These are phyloP conservation scores for Palloptera scutellata DNA, from an alignment of 2,888 invertebrate genomes.

Conservation along the genomic window DNA sequence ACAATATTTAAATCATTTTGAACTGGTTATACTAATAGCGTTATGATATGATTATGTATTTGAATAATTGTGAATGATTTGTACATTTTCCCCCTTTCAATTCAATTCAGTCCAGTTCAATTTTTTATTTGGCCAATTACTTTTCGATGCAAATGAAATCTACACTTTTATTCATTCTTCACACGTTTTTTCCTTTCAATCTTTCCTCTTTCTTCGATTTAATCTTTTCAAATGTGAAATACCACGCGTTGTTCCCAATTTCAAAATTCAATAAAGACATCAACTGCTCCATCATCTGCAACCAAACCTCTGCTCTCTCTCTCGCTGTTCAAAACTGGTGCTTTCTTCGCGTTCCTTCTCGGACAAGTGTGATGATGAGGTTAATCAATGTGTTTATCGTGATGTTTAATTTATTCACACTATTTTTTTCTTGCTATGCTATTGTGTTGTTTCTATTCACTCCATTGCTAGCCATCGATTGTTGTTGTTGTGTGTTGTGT, in stretches of 20 bases:
- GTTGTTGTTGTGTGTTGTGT: not conserved
- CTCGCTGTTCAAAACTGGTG: too few relatives aligned
- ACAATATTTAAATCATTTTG: constrained; percentile 26
- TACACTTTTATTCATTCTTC: constrained; percentile 55
- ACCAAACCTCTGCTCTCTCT: too few relatives aligned
- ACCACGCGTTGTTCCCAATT: constrained; percentile 12
- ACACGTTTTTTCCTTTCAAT: constrained; percentile 54
- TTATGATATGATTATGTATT: constrained; percentile 61
- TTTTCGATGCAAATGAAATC: constrained; percentile 58
- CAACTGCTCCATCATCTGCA: not conserved
- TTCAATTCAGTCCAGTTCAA: not conserved
- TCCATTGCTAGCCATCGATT: constrained; percentile 13
- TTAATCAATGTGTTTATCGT: constrained; percentile 59
- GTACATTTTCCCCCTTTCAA: constrained; percentile 45
- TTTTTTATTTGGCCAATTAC: constrained; percentile 53
- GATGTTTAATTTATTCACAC: constrained; percentile 61
- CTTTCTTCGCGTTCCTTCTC: too few relatives aligned
- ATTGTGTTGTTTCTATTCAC: constrained; percentile 20
- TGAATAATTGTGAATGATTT: constrained; percentile 60
- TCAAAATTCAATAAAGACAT: constrained; percentile 28
- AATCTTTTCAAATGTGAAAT: constrained; percentile 24
- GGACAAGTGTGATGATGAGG: constrained; percentile 12
- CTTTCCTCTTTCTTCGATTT: constrained; percentile 19
- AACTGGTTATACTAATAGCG: constrained; percentile 49
- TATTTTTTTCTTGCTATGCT: constrained; percentile 38